Base-by-base conservation (phyloP, 2,888 invertebrate genomes). In the Ophion slaviceki region DNA sequence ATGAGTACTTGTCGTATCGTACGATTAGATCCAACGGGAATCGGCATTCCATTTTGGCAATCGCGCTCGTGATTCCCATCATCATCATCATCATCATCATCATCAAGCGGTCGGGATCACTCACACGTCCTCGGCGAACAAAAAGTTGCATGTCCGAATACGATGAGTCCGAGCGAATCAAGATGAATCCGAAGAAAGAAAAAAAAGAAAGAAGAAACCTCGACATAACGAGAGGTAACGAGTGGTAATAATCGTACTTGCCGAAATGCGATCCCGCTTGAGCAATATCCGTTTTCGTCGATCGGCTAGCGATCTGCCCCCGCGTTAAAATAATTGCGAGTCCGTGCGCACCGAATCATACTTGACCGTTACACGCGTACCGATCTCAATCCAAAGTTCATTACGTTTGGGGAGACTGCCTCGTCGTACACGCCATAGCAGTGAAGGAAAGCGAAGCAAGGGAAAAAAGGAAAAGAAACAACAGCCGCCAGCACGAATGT, bases 291-390 rank as follows among this genome's bases (percentile, higher is more conserved):
- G 24, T 68, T 68, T 28, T 68, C 45, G 2, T 20, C 24, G 14
- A 47, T 47, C 47, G 47, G 47, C 47, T 14, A 10, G 47, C 47
- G 14, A 47, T 47, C 47, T 47, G 47, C 47, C 47, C 47, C 47
- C 47, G 47, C 47, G 47, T 47, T 47, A 14, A 47, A n/a, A 68
- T 68, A 70, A 47, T 70, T 28, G 70, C 47, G 47, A 24, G 28
- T 20, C 7, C 14, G 47, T 28, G 47, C 24, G 53, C 14, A 11
- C 7, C 4, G 17, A 70, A 40, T 24, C 5, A 20, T 67, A 28
- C 8, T n/a, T n/a, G 11, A 71, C 57, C 47, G 75, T 45, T 61
- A 75, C 28, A 11, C 53, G 53, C 70, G 53, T 47, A 47, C 47
- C 47, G 47, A 47, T 47, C 47, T 47, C 47, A 28, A 10, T 47